phyloP scores from a whole-genome alignment of 2,797 vertebrate genomes.

The Pelodytes ibericus region DNA sequence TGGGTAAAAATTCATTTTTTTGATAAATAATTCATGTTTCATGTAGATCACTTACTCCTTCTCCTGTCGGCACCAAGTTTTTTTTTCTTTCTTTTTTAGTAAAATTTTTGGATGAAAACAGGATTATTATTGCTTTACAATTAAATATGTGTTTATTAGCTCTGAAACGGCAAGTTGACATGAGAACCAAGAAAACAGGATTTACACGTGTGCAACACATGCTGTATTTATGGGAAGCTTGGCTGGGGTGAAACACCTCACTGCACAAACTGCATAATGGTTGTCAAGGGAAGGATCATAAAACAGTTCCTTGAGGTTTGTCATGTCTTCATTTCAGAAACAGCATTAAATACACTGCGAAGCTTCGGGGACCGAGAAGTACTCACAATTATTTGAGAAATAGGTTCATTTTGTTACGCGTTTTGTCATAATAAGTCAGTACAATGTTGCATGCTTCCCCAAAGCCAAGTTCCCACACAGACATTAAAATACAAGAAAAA shows the following conservation, averaged over 20 bases:
- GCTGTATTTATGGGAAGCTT: constrained; percentile 32
- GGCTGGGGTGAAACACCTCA: constrained; percentile 28
- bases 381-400: background rate
- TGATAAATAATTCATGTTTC: too few species aligned
- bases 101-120: background rate
- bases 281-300: constrained; percentile 35
- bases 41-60: too few species aligned
- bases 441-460: too few species aligned
- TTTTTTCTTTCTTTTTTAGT: too few species aligned
- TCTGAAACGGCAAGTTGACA: constrained; percentile 16
- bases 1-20: too few species aligned
- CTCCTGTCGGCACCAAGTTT: too few species aligned
- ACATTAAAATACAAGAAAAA: too few species aligned
- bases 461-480: too few species aligned
- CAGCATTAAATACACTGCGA: background rate
- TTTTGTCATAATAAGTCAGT: too few species aligned
- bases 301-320: constrained; percentile 18
- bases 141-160: constrained; percentile 29
- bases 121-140: background rate
- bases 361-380: background rate
- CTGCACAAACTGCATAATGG: background rate
- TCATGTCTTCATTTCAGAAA: constrained; percentile 36
- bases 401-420: background rate
- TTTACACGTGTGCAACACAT: constrained; percentile 42
- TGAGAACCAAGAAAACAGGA: constrained; percentile 7